Conservation (phyloP, 1,140 invertebrate species). For the Lepidostoma basale region DNA sequence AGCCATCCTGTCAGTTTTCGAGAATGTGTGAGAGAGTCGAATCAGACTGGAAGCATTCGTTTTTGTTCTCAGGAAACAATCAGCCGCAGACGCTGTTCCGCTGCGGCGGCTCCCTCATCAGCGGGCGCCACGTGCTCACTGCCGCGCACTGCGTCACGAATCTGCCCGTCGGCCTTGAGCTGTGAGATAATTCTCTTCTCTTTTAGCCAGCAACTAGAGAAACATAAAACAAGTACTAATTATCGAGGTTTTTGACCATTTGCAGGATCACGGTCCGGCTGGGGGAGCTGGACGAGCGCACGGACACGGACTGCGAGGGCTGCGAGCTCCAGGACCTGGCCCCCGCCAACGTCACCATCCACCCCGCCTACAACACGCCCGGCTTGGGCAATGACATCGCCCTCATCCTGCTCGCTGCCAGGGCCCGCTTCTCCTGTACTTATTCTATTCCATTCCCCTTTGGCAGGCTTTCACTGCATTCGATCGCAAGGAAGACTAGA, state of each 20-base stretch:
- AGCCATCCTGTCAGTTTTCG: too few relatives aligned
- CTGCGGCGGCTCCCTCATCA: slow-evolving; percentile 40
- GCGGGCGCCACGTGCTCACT: slow-evolving; percentile 29
- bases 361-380: slow-evolving; percentile 54
- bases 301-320: slow-evolving; percentile 57
- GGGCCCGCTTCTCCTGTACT: slow-evolving; percentile 33
- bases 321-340: slow-evolving; percentile 52
- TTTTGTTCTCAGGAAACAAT: slow-evolving; percentile 27
- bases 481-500: too few relatives aligned
- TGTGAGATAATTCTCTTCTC: slow-evolving; percentile 51
- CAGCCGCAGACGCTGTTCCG: slow-evolving; percentile 27
- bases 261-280: slow-evolving; percentile 58
- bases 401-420: slow-evolving; percentile 13
- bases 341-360: slow-evolving; percentile 50
- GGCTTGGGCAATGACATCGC: slow-evolving; percentile 58
- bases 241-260: neutral
- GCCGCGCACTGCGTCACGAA: slow-evolving; percentile 66
- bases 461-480: slow-evolving; percentile 13
- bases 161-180: slow-evolving; percentile 49
- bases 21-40: too few relatives aligned
- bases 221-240: too few relatives aligned
- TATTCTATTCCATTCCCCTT: neutral
- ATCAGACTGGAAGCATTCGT: too few relatives aligned
- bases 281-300: slow-evolving; percentile 59
- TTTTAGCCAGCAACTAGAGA: neutral